These are phyloP conservation scores for Merops nubicus DNA, from an alignment of 2,113 vertebrate genomes.

Conservation along the genomic window DNA sequence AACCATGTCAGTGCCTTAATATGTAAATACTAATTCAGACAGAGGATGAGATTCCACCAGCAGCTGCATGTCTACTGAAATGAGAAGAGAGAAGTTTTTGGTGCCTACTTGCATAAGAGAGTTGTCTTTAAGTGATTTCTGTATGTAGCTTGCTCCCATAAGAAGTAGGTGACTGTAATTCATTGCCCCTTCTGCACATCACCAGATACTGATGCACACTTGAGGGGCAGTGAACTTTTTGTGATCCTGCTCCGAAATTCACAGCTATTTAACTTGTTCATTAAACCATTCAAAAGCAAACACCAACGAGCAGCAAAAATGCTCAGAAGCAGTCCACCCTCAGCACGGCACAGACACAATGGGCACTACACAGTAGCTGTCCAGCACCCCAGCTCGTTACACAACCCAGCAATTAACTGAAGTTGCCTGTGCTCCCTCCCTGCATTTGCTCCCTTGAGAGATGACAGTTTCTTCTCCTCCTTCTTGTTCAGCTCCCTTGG, in stretches of 20 bases:
- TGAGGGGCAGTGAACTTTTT: background rate
- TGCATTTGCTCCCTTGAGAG: background rate
- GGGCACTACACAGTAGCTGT: conserved; percentile 11
- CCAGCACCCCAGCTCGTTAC: conserved; percentile 32
- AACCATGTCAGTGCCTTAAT: background rate
- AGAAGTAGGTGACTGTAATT: background rate
- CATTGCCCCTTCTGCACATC: background rate
- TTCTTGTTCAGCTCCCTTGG: background rate
- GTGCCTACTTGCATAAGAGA: background rate
- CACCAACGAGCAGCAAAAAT: conserved; percentile 1
- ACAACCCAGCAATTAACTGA: conserved; percentile 38
- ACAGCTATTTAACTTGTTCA: conserved; percentile 16
- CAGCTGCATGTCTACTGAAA: background rate
- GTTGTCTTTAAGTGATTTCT: background rate
- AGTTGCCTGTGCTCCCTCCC: background rate
- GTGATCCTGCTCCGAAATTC: conserved; percentile 29
- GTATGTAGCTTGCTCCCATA: background rate
- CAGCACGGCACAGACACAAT: conserved; percentile 34
- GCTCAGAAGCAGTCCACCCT: background rate
- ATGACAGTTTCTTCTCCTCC: background rate
- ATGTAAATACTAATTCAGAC: background rate
- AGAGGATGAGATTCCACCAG: background rate
- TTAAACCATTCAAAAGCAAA: conserved; percentile 23
- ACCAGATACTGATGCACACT: background rate
- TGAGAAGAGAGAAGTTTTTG: background rate